A percentile compares a stretch with the other conserved stretches of the same genome.
These are phyloP conservation scores for Leptocoma aspasia DNA, from an alignment of 2,113 vertebrate genomes.

Conservation along the genomic window DNA sequence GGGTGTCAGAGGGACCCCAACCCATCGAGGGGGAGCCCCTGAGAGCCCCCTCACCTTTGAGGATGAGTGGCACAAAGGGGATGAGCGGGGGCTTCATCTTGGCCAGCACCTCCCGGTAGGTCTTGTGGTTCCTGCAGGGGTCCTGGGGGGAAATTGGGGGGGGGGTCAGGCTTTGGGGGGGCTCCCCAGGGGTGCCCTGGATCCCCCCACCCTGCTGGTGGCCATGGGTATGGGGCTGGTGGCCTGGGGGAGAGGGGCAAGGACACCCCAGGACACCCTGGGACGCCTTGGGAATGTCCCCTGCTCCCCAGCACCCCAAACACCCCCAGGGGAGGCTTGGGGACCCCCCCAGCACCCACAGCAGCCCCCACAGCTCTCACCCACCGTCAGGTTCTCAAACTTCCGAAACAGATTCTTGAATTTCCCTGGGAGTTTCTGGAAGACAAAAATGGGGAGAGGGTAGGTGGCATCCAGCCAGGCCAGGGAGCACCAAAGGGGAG, in stretches of 20 bases:
- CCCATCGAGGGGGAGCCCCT: rapidly evolving
- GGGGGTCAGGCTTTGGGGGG: not conserved
- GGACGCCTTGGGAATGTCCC: rapidly evolving
- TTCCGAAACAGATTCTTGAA: constrained; percentile 96
- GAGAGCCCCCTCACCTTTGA: constrained; percentile 75
- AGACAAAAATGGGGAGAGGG: not conserved
- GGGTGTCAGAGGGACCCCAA: not conserved
- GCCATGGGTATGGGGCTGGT: not conserved
- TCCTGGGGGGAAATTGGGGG: constrained; percentile 68
- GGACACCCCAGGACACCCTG: rapidly evolving
- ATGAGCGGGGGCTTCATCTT: constrained; percentile 92
- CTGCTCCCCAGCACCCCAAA: not conserved
- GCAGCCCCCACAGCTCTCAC: constrained; percentile 69
- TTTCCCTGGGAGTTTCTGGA: constrained; percentile 93
- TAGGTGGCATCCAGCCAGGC: not conserved
- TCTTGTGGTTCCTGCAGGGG: constrained; percentile 95
- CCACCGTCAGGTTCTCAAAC: constrained; percentile 89
- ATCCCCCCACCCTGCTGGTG: rapidly evolving
- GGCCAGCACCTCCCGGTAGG: constrained; percentile 90
- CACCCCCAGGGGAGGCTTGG: rapidly evolving
- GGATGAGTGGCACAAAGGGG: constrained; percentile 92
- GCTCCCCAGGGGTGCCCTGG: not conserved
- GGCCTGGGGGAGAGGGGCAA: too few species aligned
- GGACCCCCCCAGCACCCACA: too few species aligned
- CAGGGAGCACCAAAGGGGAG: not conserved